Conservation (phyloP, 2,797 vertebrate genomes). For the Alauda arvensis region DNA sequence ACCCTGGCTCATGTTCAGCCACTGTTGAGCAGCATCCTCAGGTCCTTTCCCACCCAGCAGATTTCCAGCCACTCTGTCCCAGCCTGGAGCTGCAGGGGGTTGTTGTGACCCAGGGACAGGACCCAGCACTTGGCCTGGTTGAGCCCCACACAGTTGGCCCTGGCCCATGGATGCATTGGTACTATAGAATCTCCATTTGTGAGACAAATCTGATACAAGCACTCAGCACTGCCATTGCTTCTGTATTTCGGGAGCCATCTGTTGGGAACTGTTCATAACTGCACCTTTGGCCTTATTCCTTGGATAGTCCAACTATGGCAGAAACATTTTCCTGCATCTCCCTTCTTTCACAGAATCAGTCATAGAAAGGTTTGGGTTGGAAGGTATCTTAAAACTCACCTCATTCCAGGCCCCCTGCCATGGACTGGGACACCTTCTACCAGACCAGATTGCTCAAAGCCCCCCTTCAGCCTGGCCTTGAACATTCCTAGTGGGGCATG, state of each 20-base stretch:
- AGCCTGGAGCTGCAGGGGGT: not conserved
- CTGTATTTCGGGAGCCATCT: not conserved
- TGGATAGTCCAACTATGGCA: not conserved
- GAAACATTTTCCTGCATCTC: not conserved
- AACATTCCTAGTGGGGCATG: not conserved
- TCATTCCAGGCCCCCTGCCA: not conserved
- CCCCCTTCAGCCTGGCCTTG: not conserved
- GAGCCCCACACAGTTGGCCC: accelerated
- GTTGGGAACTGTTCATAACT: not conserved
- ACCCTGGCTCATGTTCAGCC: not conserved
- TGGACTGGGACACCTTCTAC: not conserved
- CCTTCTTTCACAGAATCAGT: not conserved
- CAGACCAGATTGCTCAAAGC: not conserved
- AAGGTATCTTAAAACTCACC: not conserved
- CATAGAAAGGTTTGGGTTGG: not conserved
- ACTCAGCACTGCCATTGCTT: not conserved
- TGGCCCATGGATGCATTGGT: accelerated
- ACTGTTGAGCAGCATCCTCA: accelerated
- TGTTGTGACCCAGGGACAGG: not conserved
- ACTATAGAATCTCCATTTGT: not conserved
- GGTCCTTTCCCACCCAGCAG: accelerated
- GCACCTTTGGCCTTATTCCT: not conserved
- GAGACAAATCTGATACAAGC: not conserved
- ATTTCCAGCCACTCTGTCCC: not conserved
- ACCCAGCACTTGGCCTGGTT: not conserved